phyloP scores from a whole-genome alignment of 2,888 invertebrate genomes.

The Neocrepidodera transversa region DNA sequence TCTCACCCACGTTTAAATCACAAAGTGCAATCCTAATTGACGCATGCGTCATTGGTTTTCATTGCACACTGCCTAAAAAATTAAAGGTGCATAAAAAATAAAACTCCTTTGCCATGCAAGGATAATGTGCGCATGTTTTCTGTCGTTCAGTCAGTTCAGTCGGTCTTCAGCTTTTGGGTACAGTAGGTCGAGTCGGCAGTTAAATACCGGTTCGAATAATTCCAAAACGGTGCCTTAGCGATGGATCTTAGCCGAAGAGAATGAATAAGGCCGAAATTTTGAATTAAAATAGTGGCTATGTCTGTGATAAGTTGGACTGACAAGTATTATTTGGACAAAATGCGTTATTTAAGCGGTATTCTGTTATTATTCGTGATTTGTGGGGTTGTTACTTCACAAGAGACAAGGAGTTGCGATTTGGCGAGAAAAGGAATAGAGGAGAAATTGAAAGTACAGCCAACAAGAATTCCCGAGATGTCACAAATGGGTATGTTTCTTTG shows the following conservation, averaged over 20 bases:
- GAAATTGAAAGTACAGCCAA: conserved; percentile 63
- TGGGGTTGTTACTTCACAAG: conserved; percentile 31
- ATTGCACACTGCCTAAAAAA: conserved; percentile 22
- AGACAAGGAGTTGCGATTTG: conserved; percentile 61
- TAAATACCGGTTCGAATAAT: conserved; percentile 31
- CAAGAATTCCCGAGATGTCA: conserved; percentile 63
- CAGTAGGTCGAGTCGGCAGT: not conserved
- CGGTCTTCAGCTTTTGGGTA: not conserved
- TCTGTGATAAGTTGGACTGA: conserved; percentile 51
- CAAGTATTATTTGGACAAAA: conserved; percentile 39
- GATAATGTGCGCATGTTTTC: conserved; percentile 40
- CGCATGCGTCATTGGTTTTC: conserved; percentile 28
- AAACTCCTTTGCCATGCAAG: conserved; percentile 28
- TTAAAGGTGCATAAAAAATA: conserved; percentile 30
- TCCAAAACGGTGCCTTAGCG: conserved; percentile 49
- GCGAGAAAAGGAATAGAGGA: conserved; percentile 62
- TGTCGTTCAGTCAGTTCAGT: conserved; percentile 17
- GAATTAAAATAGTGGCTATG: conserved; percentile 42
- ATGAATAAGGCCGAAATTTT: conserved; percentile 32
- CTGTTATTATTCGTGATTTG: conserved; percentile 47
- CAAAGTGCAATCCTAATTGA: not conserved
- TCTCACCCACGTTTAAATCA: not conserved
- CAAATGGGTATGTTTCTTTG: conserved; percentile 64
- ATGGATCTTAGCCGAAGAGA: conserved; percentile 44
- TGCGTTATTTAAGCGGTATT: conserved; percentile 49